Conservation (phyloP, 2,888 invertebrate genomes). For the Sarcophaga subvicina region DNA sequence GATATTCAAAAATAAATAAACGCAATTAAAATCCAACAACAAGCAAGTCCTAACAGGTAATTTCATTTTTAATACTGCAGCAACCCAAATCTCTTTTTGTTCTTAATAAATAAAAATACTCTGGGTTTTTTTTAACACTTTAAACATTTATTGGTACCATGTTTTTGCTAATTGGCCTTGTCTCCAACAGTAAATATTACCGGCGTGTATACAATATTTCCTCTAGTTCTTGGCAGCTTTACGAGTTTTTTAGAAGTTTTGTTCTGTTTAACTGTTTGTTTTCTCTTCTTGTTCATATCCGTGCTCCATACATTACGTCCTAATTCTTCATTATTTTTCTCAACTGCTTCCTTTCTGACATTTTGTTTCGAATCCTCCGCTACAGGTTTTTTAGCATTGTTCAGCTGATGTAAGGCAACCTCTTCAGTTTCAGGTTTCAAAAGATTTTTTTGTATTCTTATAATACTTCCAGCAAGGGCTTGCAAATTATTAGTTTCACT, state of each 20-base stretch:
- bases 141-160: slow-evolving; percentile 35
- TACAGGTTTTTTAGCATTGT: neutral
- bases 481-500: neutral
- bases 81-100: slow-evolving; percentile 27
- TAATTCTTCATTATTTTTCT: neutral
- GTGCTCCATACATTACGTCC: slow-evolving; percentile 62
- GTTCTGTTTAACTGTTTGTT: slow-evolving; percentile 58
- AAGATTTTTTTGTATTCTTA: slow-evolving; percentile 50
- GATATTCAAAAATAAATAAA: slow-evolving; percentile 31
- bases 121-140: neutral
- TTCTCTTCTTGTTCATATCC: slow-evolving; percentile 71
- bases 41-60: slow-evolving; percentile 7
- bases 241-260: slow-evolving; percentile 15
- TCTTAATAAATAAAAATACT: slow-evolving; percentile 37
- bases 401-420: slow-evolving; percentile 3
- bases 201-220: too few relatives aligned
- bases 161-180: neutral
- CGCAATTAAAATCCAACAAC: neutral
- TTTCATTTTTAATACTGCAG: neutral
- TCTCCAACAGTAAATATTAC: too few relatives aligned
- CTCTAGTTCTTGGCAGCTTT: slow-evolving; percentile 9
- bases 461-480: neutral
- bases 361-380: neutral
- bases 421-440: slow-evolving; percentile 53
- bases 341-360: neutral